Evolutionary conservation across 2,113 vertebrate species (phyloP).

Genomic region (Pionites leucogaster): DNA sequence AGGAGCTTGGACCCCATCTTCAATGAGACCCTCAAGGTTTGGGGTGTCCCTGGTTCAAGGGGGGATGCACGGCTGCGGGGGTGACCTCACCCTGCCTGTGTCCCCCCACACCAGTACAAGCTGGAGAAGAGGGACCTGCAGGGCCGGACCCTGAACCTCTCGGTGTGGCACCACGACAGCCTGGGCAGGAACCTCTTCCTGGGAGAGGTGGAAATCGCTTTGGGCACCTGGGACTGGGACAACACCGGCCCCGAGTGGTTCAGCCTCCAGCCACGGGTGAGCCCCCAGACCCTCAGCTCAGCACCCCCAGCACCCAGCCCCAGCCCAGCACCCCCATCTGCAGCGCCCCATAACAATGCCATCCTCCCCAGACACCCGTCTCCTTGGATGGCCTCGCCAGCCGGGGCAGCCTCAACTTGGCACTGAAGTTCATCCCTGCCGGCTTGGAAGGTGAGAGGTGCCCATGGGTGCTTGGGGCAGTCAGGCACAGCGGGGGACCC

Average conservation of each 20-base stretch:
- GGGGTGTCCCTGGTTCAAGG: fast-evolving
- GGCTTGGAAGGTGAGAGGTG: constrained; percentile 81
- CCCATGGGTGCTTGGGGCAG: fast-evolving
- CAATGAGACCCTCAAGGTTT: constrained; percentile 89
- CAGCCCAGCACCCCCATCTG: fast-evolving
- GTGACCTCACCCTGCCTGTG: not conserved
- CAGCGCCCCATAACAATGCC: not conserved
- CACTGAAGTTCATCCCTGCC: constrained; percentile 85
- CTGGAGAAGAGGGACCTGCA: constrained; percentile 81
- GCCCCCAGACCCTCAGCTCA: not conserved
- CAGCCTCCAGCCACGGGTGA: constrained; percentile 87
- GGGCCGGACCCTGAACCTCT: constrained; percentile 88
- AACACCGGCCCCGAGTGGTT: constrained; percentile 82
- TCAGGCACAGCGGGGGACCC: fast-evolving
- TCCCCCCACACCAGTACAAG: constrained; percentile 80
- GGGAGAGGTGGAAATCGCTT: constrained; percentile 88
- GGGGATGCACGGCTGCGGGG: not conserved
- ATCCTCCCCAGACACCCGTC: constrained; percentile 71
- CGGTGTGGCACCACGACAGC: constrained; percentile 91
- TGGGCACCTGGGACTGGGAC: constrained; percentile 90
- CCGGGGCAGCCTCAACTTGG: constrained; percentile 84
- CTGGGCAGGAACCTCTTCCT: constrained; percentile 91
- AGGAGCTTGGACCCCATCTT: constrained; percentile 90
- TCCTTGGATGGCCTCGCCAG: constrained; percentile 76
- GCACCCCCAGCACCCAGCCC: fast-evolving